These are phyloP conservation scores for Heteromormyrus szaboi DNA, from an alignment of 2,797 vertebrate species.

Conservation along the genomic window DNA sequence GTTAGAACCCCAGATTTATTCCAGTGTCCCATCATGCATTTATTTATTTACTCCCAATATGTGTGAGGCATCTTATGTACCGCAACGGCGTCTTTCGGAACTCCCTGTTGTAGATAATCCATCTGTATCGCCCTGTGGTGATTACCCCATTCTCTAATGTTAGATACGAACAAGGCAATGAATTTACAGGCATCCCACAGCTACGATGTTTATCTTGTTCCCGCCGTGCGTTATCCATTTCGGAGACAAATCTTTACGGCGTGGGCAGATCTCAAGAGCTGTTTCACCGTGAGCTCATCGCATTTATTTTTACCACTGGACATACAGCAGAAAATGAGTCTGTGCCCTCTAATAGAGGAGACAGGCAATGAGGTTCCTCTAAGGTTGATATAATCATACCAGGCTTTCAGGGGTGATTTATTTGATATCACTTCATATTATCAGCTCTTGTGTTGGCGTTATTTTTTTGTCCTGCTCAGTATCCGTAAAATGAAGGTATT, in stretches of 20 bases:
- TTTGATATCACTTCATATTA: slow-evolving; percentile 28
- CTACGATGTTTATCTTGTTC: slow-evolving; percentile 55
- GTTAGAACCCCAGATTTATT: slow-evolving; percentile 14
- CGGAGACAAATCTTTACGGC: slow-evolving; percentile 58
- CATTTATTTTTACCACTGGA: slow-evolving; percentile 58
- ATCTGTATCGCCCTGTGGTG: slow-evolving; percentile 64
- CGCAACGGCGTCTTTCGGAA: slow-evolving; percentile 53
- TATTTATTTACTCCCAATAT: slow-evolving; percentile 29
- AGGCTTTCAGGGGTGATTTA: not conserved
- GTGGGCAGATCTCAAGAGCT: slow-evolving; percentile 42
- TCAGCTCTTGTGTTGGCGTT: slow-evolving; percentile 21
- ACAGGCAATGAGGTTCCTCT: slow-evolving; percentile 42
- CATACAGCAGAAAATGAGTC: slow-evolving; percentile 47
- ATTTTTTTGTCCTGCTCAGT: slow-evolving; percentile 29
- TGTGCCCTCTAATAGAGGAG: slow-evolving; percentile 48
- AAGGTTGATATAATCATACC: slow-evolving; percentile 22
- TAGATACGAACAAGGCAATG: slow-evolving; percentile 50
- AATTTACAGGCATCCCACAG: slow-evolving; percentile 48
- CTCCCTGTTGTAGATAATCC: slow-evolving; percentile 54
- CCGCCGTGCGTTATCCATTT: slow-evolving; percentile 54
- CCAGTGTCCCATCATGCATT: slow-evolving; percentile 8
- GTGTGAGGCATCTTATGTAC: slow-evolving; percentile 49
- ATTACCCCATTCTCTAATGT: slow-evolving; percentile 59
- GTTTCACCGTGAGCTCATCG: slow-evolving; percentile 41
- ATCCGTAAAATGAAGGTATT: slow-evolving; percentile 12